Percentiles rank a stretch among this genome's conserved stretches.
Conservation (phyloP, 2,113 vertebrate genomes). For the Cyrtonyx montezumae region DNA sequence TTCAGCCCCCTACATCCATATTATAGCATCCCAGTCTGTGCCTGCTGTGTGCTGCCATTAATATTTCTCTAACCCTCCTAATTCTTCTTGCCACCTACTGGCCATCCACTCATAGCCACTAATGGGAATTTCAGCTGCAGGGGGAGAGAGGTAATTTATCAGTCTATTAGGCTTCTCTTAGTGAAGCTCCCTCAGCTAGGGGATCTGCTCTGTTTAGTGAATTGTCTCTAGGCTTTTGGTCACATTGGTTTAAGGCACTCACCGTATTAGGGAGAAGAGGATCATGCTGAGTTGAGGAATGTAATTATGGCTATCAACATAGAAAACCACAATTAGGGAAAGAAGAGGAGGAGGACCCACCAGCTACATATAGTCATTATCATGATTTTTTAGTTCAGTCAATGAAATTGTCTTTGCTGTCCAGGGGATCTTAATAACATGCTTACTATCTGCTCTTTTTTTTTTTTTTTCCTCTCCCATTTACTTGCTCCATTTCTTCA, state of each 20-base stretch:
- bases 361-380: background rate
- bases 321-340: background rate
- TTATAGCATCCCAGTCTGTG: background rate
- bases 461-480: background rate
- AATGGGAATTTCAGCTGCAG: background rate
- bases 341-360: background rate
- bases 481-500: background rate
- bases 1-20: background rate
- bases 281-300: background rate
- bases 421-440: background rate
- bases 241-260: background rate
- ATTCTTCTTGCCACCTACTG: background rate
- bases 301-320: background rate
- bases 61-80: background rate
- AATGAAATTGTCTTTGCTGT: background rate
- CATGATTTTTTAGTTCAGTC: background rate
- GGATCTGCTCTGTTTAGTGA: background rate
- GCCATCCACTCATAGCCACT: background rate
- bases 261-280: background rate
- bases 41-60: background rate
- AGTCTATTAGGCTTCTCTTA: background rate
- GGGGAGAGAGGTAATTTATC: background rate
- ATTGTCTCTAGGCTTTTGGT: background rate
- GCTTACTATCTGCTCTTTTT: accelerated
- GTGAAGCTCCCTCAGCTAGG: background rate